Conservation (phyloP, 2,797 vertebrate species). For the Sciurus vulgaris region DNA sequence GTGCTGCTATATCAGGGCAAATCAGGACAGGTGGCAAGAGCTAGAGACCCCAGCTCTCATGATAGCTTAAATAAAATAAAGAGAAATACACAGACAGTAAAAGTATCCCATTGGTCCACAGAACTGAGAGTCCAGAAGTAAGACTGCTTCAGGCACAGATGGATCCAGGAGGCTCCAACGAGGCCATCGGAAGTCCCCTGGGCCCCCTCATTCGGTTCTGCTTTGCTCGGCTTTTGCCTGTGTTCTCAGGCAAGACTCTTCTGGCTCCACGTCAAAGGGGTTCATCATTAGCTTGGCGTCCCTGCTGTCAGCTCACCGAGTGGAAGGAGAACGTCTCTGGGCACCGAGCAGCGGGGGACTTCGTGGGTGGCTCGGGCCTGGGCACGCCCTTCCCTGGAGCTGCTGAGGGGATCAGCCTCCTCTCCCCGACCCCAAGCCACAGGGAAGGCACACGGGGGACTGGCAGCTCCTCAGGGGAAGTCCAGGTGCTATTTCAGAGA, state of each 20-base stretch:
- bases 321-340: not conserved
- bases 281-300: not conserved
- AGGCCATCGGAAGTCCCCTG: not conserved
- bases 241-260: not conserved
- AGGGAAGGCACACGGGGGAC: rapidly evolving
- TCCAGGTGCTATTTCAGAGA: not conserved
- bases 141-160: not conserved
- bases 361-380: no score
- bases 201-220: not conserved
- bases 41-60: not conserved
- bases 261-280: not conserved
- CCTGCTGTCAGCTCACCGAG: not conserved
- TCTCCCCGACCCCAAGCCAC: not conserved
- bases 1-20: not conserved
- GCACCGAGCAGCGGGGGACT: no score
- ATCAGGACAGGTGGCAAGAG: not conserved
- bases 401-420: no score
- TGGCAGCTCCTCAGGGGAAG: not conserved
- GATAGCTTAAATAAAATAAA: not conserved
- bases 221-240: not conserved
- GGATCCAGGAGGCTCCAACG: not conserved
- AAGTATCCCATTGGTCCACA: not conserved
- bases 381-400: not conserved
- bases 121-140: not conserved
- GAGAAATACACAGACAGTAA: not conserved